Evolutionary conservation across 2,888 invertebrate species (phyloP).

Genomic region (Dryobotodes eremita): DNA sequence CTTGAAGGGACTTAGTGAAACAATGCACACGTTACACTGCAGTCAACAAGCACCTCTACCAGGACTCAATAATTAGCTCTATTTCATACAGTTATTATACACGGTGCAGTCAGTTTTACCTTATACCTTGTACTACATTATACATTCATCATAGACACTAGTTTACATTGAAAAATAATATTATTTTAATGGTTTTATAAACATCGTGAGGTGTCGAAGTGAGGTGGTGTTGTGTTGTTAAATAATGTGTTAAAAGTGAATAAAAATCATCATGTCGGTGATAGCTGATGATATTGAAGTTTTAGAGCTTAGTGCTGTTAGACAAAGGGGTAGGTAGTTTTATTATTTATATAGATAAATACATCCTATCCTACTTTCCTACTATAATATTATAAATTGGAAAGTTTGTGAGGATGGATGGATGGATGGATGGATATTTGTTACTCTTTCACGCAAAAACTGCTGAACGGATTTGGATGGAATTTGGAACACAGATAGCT

Average conservation of each 20-base stretch:
- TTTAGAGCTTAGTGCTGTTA: slow-evolving; percentile 56
- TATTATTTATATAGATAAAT: not conserved
- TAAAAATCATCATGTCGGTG: slow-evolving; percentile 40
- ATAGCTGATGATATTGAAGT: slow-evolving; percentile 50
- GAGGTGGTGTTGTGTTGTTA: not conserved
- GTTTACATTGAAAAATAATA: slow-evolving; percentile 36
- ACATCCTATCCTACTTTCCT: no score
- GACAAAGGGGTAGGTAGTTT: slow-evolving; percentile 34
- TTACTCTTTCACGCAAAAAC: no score
- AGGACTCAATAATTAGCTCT: slow-evolving; percentile 51
- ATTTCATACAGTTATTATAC: slow-evolving; percentile 53
- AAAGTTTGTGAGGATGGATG: no score
- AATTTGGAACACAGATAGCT: no score
- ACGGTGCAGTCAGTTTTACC: slow-evolving; percentile 43
- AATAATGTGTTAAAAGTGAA: slow-evolving; percentile 21
- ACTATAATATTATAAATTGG: no score
- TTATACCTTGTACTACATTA: slow-evolving; percentile 45
- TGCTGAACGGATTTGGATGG: no score
- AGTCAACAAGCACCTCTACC: slow-evolving; percentile 47
- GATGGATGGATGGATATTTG: no score
- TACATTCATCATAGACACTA: slow-evolving; percentile 19
- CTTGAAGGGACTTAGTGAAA: not conserved
- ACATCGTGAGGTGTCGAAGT: not conserved
- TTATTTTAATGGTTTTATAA: slow-evolving; percentile 13
- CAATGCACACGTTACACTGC: slow-evolving; percentile 23